phyloP scores from a whole-genome alignment of 2,113 vertebrate species.

The Notechis scutatus region DNA sequence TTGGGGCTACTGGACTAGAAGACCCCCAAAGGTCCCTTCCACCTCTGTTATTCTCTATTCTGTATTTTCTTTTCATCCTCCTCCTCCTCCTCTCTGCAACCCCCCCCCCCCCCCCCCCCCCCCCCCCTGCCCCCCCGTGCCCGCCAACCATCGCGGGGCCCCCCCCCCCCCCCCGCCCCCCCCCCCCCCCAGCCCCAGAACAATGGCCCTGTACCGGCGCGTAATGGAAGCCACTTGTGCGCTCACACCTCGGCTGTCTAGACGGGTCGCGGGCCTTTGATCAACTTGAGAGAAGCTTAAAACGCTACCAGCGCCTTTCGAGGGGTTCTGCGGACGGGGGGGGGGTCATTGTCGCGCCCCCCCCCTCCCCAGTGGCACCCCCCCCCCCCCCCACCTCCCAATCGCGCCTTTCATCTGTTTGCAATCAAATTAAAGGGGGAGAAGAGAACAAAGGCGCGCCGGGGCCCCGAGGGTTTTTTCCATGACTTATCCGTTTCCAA shows the following conservation, averaged over 20 bases:
- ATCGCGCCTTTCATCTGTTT: conserved; percentile 81
- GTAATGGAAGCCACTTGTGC: conserved; percentile 82
- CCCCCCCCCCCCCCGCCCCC: conserved; percentile 67
- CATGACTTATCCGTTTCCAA: conserved; percentile 32
- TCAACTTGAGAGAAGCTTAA: conserved; percentile 71
- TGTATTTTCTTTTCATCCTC: background rate
- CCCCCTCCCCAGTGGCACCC: conserved; percentile 61
- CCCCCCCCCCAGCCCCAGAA: conserved; percentile 52
- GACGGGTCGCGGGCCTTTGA: conserved; percentile 76
- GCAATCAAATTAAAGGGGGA: conserved; percentile 73
- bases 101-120: no score
- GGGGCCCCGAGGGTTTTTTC: conserved; percentile 23
- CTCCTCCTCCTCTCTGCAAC: no score
- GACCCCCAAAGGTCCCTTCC: background rate
- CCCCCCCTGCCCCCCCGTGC: conserved; percentile 55
- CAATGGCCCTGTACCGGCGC: conserved; percentile 67
- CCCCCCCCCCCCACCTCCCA: conserved; percentile 66
- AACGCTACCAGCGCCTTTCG: conserved; percentile 74
- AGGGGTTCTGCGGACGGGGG: conserved; percentile 69
- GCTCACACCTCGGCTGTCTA: conserved; percentile 80
- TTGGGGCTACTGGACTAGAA: background rate
- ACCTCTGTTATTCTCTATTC: background rate
- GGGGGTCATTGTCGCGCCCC: conserved; percentile 46
- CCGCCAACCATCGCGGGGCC: no score
- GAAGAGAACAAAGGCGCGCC: conserved; percentile 60